A percentile compares a stretch with the other conserved stretches of the same genome.
These are phyloP conservation scores for Chionomys nivalis DNA, from an alignment of 2,113 vertebrate genomes.

Conservation along the genomic window DNA sequence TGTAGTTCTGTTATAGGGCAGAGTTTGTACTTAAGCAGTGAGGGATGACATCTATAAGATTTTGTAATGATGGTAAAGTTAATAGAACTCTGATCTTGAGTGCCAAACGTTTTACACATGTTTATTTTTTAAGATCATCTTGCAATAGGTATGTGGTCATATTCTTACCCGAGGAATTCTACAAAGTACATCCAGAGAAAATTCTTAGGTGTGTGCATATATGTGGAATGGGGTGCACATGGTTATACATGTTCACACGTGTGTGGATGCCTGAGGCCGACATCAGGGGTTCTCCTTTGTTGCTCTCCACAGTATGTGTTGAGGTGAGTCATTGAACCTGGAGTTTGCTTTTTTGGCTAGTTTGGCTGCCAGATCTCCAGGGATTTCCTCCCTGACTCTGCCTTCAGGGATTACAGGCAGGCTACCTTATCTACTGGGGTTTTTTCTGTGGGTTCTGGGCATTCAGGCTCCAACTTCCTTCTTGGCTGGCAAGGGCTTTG, in stretches of 20 bases:
- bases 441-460: too few relatives aligned
- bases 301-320: neutral
- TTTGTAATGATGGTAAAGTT: neutral
- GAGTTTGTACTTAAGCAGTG: neutral
- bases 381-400: neutral
- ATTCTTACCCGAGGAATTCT: too few relatives aligned
- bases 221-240: neutral
- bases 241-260: neutral
- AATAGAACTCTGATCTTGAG: neutral
- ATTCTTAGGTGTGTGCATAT: too few relatives aligned
- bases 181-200: neutral
- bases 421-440: neutral
- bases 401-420: neutral
- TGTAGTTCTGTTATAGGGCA: neutral
- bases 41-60: neutral
- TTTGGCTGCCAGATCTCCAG: neutral
- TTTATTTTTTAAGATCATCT: neutral
- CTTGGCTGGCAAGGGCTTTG: neutral
- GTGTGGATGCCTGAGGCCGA: neutral
- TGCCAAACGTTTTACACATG: neutral
- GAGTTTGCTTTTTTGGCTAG: neutral
- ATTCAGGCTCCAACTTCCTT: neutral
- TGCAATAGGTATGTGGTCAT: neutral
- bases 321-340: neutral
- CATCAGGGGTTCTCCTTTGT: too few relatives aligned